A percentile compares a stretch with the other conserved stretches of the same genome.
Evolutionary conservation across 2,113 vertebrate species (phyloP).

Genomic region (Chaenogobius annularis): DNA sequence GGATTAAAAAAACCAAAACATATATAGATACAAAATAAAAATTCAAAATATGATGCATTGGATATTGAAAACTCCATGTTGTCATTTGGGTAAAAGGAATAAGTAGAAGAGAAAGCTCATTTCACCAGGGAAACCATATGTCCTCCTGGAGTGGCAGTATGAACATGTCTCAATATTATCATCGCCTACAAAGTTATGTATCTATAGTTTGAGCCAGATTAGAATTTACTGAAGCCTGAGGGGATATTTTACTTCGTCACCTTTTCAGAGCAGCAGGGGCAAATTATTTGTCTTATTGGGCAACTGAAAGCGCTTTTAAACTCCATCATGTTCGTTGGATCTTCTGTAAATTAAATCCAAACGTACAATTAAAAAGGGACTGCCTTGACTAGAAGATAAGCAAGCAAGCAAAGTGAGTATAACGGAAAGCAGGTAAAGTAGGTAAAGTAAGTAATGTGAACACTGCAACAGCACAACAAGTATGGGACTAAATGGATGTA

Average conservation of each 20-base stretch:
- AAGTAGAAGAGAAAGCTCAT: neutral
- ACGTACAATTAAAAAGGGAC: no score
- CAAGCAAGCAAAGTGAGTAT: no score
- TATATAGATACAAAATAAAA: no score
- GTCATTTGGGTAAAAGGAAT: neutral
- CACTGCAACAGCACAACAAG: no score
- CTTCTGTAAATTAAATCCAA: no score
- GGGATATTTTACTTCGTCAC: neutral
- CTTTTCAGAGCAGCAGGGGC: neutral
- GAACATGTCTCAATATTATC: neutral
- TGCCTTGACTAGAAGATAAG: no score
- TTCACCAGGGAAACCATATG: neutral
- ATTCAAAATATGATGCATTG: no score
- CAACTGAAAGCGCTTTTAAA: neutral
- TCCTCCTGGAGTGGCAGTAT: neutral
- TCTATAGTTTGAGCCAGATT: neutral
- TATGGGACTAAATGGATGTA: neutral
- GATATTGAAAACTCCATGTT: neutral
- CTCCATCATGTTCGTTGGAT: no score
- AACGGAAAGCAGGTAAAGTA: no score
- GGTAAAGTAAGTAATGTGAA: no score
- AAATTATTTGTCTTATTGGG: neutral
- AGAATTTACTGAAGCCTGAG: neutral
- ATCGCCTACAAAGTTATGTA: neutral
- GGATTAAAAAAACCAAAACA: neutral